phyloP scores from a whole-genome alignment of 2,797 vertebrate genomes.

The Lophius americanus region DNA sequence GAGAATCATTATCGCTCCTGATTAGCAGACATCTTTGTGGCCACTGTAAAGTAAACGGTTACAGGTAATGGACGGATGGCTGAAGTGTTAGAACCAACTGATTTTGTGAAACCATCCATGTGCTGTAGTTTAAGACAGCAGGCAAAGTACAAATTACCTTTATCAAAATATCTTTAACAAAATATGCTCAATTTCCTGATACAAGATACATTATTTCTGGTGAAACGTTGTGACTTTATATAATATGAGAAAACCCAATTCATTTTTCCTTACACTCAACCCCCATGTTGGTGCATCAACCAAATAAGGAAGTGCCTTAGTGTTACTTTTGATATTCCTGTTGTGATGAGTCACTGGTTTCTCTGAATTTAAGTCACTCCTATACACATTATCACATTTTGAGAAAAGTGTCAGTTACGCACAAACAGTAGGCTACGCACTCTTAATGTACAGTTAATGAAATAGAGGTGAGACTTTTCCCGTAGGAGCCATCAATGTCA shows the following conservation, averaged over 20 bases:
- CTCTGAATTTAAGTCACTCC: neutral
- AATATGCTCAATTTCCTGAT: conserved; percentile 16
- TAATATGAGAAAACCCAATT: neutral
- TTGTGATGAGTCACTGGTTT: neutral
- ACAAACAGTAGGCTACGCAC: neutral
- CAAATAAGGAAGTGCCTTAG: too few relatives aligned
- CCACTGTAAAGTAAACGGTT: too few relatives aligned
- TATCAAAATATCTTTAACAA: neutral
- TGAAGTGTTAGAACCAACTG: neutral
- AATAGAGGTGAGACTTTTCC: conserved; percentile 33
- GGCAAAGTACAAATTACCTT: neutral
- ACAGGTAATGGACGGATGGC: too few relatives aligned
- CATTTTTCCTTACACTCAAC: neutral
- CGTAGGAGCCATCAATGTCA: conserved; percentile 22
- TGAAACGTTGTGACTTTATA: neutral
- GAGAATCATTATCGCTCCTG: neutral
- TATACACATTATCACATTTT: neutral
- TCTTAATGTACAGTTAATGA: conserved; percentile 18
- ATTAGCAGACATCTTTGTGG: too few relatives aligned
- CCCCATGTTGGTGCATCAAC: neutral
- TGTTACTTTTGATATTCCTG: neutral
- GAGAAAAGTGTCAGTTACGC: neutral
- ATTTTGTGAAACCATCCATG: neutral
- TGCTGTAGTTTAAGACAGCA: neutral
- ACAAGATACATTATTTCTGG: neutral